Conservation (phyloP, 37 sponge, comb jelly and placozoan genomes). For the Haliclona indistincta region DNA sequence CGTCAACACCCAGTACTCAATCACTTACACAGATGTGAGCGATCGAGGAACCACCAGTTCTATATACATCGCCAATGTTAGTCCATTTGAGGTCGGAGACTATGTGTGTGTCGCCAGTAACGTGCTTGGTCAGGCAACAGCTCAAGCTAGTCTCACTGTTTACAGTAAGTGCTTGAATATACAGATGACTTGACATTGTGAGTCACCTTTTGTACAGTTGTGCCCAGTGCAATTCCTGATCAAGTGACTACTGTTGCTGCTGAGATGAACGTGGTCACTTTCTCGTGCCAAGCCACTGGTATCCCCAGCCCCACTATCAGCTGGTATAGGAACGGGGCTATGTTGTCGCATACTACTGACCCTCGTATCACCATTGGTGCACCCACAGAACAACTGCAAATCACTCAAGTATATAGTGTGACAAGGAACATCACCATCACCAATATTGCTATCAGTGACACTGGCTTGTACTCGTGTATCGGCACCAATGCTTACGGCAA, state of each 20-base stretch:
- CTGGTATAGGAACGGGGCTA: slow-evolving; percentile 46
- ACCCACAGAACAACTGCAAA: not conserved
- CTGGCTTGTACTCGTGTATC: no score
- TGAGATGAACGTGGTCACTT: slow-evolving; percentile 7
- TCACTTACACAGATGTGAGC: not conserved
- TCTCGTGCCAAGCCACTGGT: slow-evolving; percentile 49
- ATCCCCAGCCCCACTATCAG: slow-evolving; percentile 57
- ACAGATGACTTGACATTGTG: no score
- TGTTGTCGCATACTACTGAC: not conserved
- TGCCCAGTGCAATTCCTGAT: no score
- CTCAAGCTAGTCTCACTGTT: no score
- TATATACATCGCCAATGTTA: slow-evolving; percentile 3
- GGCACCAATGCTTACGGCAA: no score
- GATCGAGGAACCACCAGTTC: slow-evolving; percentile 32
- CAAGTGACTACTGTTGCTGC: no score
- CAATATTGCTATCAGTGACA: not conserved
- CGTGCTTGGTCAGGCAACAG: no score
- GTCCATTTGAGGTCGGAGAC: slow-evolving; percentile 25
- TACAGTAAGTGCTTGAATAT: no score
- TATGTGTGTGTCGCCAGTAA: slow-evolving; percentile 64
- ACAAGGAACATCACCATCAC: slow-evolving; percentile 13
- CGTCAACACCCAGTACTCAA: no score
- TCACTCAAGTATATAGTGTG: not conserved
- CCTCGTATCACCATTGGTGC: not conserved
- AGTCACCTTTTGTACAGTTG: no score